Percentiles rank a stretch among this genome's conserved stretches.
These are phyloP conservation scores for Molossus alvarezi DNA, from an alignment of 2,797 vertebrate genomes.

Conservation along the genomic window DNA sequence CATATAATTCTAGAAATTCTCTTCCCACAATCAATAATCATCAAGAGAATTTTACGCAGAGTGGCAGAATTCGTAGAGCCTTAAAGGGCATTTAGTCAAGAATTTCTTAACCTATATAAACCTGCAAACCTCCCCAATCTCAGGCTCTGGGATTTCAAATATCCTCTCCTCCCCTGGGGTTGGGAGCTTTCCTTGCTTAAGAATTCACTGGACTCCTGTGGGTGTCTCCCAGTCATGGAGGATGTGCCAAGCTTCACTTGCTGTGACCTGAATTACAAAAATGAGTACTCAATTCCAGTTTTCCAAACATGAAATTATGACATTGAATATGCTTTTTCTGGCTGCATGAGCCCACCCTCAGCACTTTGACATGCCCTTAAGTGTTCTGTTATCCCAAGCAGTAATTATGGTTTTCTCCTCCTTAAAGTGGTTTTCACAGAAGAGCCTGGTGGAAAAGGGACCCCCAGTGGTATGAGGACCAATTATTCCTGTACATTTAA, in stretches of 20 bases:
- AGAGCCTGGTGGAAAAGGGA: slow-evolving; percentile 29
- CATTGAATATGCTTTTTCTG: neutral
- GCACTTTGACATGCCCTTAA: neutral
- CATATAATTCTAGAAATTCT: slow-evolving; percentile 49
- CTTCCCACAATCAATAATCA: neutral
- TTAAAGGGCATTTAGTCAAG: neutral
- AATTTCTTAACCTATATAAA: neutral
- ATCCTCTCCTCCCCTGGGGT: neutral
- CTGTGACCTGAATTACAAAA: slow-evolving; percentile 34
- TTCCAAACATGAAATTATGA: slow-evolving; percentile 7
- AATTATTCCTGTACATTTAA: neutral
- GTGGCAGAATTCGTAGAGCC: neutral
- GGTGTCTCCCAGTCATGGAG: neutral
- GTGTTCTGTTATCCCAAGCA: slow-evolving; percentile 11
- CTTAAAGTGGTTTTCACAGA: slow-evolving; percentile 53
- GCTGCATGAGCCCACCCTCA: neutral
- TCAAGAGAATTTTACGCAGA: slow-evolving; percentile 43
- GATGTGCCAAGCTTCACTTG: neutral
- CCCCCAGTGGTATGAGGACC: neutral
- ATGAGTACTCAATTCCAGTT: slow-evolving; percentile 29
- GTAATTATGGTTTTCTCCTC: slow-evolving; percentile 53
- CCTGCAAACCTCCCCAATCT: neutral
- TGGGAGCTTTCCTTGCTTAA: neutral
- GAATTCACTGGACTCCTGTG: neutral
- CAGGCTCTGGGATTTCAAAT: neutral